phyloP scores from a whole-genome alignment of 2,113 vertebrate genomes.

The Ranitomeya imitator region DNA sequence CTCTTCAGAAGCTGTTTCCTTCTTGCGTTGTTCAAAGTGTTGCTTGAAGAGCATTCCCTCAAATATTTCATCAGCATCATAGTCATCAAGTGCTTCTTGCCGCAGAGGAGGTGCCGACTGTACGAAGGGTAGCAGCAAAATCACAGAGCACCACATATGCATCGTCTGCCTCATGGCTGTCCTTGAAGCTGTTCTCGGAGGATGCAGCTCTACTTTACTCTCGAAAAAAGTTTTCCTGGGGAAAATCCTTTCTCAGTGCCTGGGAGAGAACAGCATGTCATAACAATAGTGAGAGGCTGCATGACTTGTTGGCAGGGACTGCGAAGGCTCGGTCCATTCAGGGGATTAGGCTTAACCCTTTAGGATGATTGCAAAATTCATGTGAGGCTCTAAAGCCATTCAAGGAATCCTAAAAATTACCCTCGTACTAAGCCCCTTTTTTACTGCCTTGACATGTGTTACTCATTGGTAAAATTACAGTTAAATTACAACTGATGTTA shows the following conservation, averaged over 20 bases:
- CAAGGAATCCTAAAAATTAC: slow-evolving; percentile 1
- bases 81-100: slow-evolving; percentile 66
- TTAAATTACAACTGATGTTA: not conserved
- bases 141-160: slow-evolving; percentile 65
- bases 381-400: not conserved
- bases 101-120: slow-evolving; percentile 72
- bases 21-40: slow-evolving; percentile 65
- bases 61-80: slow-evolving; percentile 62
- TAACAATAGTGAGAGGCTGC: slow-evolving; percentile 95
- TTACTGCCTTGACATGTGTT: not conserved
- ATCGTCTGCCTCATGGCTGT: slow-evolving; percentile 33
- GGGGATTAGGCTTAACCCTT: slow-evolving; percentile 49
- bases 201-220: not conserved
- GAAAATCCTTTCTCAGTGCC: slow-evolving; percentile 72
- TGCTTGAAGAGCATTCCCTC: slow-evolving; percentile 66
- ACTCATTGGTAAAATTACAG: not conserved
- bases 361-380: not conserved
- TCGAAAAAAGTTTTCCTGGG: slow-evolving; percentile 60
- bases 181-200: not conserved
- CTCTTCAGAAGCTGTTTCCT: slow-evolving; percentile 68
- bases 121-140: slow-evolving; percentile 74
- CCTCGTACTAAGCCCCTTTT: not conserved
- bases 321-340: slow-evolving; percentile 11
- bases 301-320: slow-evolving; percentile 83
- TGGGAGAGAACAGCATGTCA: slow-evolving; percentile 82